These are phyloP conservation scores for Dynastes hyllus DNA, from an alignment of 2,888 invertebrate genomes.

Conservation along the genomic window DNA sequence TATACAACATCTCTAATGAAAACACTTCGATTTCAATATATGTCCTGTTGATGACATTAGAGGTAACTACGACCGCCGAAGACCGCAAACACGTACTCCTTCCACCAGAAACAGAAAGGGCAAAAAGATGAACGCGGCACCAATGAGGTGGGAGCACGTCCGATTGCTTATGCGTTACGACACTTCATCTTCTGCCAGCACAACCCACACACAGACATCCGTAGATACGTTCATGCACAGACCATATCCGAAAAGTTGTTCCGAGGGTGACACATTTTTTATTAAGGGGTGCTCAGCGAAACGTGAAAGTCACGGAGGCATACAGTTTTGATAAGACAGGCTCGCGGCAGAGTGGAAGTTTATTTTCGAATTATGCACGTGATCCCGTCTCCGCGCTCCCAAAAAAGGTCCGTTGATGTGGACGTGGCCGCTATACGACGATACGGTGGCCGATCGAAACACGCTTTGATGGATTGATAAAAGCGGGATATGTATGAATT, in stretches of 20 bases:
- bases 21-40: too few species aligned
- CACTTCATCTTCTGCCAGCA: not conserved
- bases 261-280: slow-evolving; percentile 46
- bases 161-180: not conserved
- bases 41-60: too few species aligned
- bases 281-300: slow-evolving; percentile 39
- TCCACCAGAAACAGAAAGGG: too few species aligned
- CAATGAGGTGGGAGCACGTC: not conserved
- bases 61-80: too few species aligned
- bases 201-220: too few species aligned
- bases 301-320: slow-evolving; percentile 50
- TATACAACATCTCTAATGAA: too few species aligned
- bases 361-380: slow-evolving; percentile 39
- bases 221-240: not conserved
- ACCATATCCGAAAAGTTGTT: slow-evolving; percentile 29
- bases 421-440: not conserved
- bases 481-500: slow-evolving; percentile 4
- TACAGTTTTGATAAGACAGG: slow-evolving; percentile 49
- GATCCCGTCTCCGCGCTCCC: not conserved
- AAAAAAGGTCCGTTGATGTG: slow-evolving; percentile 7
- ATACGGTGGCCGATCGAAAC: not conserved
- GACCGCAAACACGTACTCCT: too few species aligned
- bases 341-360: slow-evolving; percentile 4
- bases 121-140: too few species aligned
- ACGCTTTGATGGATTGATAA: slow-evolving; percentile 1